Percentiles rank a stretch among this genome's conserved stretches.
Evolutionary conservation across 2,888 invertebrate genomes (phyloP).

Genomic region (Sesia apiformis): DNA sequence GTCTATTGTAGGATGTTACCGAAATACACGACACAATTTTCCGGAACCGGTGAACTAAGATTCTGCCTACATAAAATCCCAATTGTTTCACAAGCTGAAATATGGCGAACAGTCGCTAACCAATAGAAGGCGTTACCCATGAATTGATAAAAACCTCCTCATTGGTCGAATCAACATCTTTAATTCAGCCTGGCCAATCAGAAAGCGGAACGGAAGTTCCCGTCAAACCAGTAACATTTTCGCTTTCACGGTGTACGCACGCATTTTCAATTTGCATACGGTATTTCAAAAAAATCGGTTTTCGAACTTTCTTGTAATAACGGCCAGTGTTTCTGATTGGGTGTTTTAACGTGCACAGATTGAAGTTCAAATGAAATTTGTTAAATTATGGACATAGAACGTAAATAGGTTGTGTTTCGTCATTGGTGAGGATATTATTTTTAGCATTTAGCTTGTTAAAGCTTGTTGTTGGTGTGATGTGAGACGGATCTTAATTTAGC

Average conservation of each 20-base stretch:
- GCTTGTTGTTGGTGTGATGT: slow-evolving; percentile 48
- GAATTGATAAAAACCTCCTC: slow-evolving; percentile 16
- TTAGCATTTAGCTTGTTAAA: slow-evolving; percentile 69
- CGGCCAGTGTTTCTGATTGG: slow-evolving; percentile 8
- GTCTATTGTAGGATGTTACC: slow-evolving; percentile 27
- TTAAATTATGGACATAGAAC: slow-evolving; percentile 5
- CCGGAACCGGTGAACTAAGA: slow-evolving; percentile 34
- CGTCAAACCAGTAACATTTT: slow-evolving; percentile 69
- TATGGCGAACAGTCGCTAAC: slow-evolving; percentile 59
- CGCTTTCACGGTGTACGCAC: slow-evolving; percentile 39
- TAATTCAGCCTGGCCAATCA: slow-evolving; percentile 45
- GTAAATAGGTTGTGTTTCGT: slow-evolving; percentile 62
- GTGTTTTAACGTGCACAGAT: slow-evolving; percentile 3
- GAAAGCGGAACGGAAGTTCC: slow-evolving; percentile 41
- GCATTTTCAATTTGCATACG: slow-evolving; percentile 33
- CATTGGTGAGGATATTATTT: slow-evolving; percentile 56
- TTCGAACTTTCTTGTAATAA: slow-evolving; percentile 15
- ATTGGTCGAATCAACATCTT: slow-evolving; percentile 44
- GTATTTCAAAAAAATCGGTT: slow-evolving; percentile 21
- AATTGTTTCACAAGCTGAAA: slow-evolving; percentile 64
- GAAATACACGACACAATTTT: slow-evolving; percentile 42
- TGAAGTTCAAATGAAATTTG: slow-evolving; percentile 1
- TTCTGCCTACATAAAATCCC: slow-evolving; percentile 61
- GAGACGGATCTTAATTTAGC: slow-evolving; percentile 68
- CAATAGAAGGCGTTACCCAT: slow-evolving; percentile 63